A percentile compares a stretch with the other conserved stretches of the same genome.
phyloP scores from a whole-genome alignment of 2,113 vertebrate species.

The Leptobrachium ailaonicum region DNA sequence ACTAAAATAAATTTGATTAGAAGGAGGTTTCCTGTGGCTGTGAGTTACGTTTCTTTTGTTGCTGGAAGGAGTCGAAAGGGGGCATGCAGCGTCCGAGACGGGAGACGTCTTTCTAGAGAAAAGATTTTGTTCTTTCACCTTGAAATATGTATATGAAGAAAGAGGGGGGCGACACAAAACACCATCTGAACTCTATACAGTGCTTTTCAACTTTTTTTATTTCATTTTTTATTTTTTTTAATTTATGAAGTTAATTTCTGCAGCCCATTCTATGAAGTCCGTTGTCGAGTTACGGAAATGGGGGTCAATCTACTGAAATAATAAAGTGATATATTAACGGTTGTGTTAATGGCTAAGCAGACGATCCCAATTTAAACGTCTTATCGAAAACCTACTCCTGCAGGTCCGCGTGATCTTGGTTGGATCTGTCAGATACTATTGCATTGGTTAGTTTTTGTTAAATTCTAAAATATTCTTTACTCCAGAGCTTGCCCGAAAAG shows the following conservation, averaged over 20 bases:
- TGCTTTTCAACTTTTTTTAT: not conserved
- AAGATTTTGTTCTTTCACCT: constrained; percentile 31
- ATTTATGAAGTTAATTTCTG: not conserved
- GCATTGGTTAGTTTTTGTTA: too few species aligned
- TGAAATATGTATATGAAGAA: constrained; percentile 55
- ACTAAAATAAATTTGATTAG: constrained; percentile 7
- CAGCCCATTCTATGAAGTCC: not conserved
- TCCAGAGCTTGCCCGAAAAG: too few species aligned
- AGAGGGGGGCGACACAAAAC: not conserved
- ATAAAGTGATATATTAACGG: not conserved
- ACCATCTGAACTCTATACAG: too few species aligned
- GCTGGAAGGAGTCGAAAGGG: not conserved
- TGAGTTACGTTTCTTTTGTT: constrained; percentile 16
- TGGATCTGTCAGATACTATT: too few species aligned
- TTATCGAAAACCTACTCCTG: too few species aligned
- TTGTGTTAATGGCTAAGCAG: not conserved
- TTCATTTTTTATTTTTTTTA: not conserved
- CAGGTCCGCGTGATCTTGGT: too few species aligned
- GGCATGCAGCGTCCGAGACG: not conserved
- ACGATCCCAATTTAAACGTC: not conserved
- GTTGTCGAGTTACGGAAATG: not conserved
- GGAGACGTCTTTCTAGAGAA: constrained; percentile 45
- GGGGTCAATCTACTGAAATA: not conserved
- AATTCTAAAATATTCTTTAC: too few species aligned
- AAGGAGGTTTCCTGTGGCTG: constrained; percentile 11